A percentile compares a stretch with the other conserved stretches of the same genome.
Conservation (phyloP, 1,140 invertebrate genomes). For the Lepidostoma basale region DNA sequence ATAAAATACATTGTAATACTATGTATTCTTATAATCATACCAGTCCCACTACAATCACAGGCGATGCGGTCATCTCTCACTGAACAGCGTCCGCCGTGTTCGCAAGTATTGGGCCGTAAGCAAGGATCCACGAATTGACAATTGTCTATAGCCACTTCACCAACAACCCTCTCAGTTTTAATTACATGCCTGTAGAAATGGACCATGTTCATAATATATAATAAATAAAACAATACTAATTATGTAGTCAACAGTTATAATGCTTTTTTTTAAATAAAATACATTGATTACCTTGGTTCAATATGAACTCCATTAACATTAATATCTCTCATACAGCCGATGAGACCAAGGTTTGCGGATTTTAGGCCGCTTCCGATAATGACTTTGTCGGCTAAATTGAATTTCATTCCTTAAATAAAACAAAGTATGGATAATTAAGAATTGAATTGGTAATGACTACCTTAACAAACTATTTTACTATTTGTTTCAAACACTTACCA, state of each 20-base stretch:
- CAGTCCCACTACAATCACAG: constrained; percentile 88
- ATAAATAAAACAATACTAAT: not conserved
- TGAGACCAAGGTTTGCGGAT: constrained; percentile 72
- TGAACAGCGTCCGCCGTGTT: constrained; percentile 88
- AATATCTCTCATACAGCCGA: constrained; percentile 90
- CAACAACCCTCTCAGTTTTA: constrained; percentile 78
- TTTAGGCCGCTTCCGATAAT: constrained; percentile 79
- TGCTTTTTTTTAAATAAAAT: not conserved
- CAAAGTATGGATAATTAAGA: constrained; percentile 3
- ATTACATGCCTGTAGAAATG: constrained; percentile 71
- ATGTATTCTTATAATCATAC: constrained; percentile 42
- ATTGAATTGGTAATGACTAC: not conserved
- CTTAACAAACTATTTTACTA: too few species aligned
- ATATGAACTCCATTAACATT: constrained; percentile 76
- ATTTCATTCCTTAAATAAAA: constrained; percentile 57
- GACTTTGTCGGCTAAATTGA: constrained; percentile 65
- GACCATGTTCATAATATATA: not conserved
- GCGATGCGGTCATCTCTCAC: constrained; percentile 85
- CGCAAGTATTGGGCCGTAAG: constrained; percentile 84
- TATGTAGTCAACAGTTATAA: not conserved
- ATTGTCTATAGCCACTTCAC: constrained; percentile 88
- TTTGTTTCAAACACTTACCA: constrained; percentile 53
- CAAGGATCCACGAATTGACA: constrained; percentile 91
- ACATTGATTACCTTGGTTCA: constrained; percentile 62
- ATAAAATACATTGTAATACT: not conserved